A percentile compares a stretch with the other conserved stretches of the same genome.
Conservation (phyloP, 2,113 vertebrate genomes). For the Antechinus stuartii region DNA sequence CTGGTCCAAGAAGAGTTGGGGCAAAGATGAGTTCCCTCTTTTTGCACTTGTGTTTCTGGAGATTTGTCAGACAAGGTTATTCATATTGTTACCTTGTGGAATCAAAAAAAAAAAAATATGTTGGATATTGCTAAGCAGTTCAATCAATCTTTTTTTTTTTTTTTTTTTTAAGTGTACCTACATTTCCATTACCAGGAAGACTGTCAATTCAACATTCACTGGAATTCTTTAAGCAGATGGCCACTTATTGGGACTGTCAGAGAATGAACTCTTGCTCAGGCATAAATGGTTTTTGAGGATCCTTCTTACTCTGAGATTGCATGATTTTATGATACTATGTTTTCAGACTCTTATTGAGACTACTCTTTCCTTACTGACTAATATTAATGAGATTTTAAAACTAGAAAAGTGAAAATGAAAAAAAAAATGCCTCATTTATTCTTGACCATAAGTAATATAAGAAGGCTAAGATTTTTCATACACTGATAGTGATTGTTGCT, state of each 20-base stretch:
- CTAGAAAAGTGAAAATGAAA: neutral
- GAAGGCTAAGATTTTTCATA: neutral
- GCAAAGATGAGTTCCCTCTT: neutral
- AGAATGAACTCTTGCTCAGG: neutral
- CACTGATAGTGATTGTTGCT: neutral
- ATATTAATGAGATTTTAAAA: neutral
- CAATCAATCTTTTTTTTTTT: neutral
- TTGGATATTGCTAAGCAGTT: neutral
- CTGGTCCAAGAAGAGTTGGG: neutral
- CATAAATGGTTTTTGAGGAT: neutral
- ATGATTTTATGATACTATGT: neutral
- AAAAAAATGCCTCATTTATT: neutral
- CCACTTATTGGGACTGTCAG: neutral
- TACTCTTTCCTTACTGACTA: neutral
- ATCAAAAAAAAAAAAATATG: neutral
- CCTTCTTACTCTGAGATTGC: neutral
- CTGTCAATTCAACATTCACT: neutral
- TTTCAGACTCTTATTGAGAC: neutral
- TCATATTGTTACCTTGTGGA: neutral
- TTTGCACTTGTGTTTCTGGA: no score
- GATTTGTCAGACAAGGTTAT: neutral
- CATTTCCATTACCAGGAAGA: neutral
- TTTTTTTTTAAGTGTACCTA: neutral
- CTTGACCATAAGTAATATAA: neutral
- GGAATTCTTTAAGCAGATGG: neutral